Conservation (phyloP, 2,888 invertebrate genomes). For the Seira ritae region DNA sequence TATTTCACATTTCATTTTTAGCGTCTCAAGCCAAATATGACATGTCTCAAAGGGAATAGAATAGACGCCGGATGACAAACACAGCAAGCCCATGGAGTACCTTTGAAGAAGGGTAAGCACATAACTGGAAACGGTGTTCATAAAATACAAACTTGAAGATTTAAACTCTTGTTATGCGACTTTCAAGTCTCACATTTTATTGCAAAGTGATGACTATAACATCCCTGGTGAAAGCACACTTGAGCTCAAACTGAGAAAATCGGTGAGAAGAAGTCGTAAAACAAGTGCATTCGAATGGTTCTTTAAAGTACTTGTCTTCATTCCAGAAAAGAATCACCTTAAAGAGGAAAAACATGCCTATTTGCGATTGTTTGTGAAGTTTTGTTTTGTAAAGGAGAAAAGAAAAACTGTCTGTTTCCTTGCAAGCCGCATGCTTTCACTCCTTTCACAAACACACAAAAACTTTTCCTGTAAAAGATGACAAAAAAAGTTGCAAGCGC, state of each 20-base stretch:
- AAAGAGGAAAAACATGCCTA: not conserved
- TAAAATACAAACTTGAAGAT: not conserved
- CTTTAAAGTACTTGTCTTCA: slow-evolving; percentile 36
- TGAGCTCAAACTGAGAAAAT: slow-evolving; percentile 33
- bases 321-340: slow-evolving; percentile 1
- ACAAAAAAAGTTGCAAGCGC: slow-evolving; percentile 5
- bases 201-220: slow-evolving; percentile 54
- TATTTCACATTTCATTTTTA: too few species aligned
- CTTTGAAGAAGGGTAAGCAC: too few species aligned
- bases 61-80: too few species aligned
- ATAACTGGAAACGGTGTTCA: not conserved
- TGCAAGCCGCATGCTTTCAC: too few species aligned
- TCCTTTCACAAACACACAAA: slow-evolving; percentile 14
- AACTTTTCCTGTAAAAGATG: slow-evolving; percentile 27
- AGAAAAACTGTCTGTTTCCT: too few species aligned
- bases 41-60: too few species aligned
- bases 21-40: too few species aligned
- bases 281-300: slow-evolving; percentile 55
- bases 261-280: slow-evolving; percentile 49
- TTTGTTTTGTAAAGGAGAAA: too few species aligned
- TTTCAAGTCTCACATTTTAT: slow-evolving; percentile 42
- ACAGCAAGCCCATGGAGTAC: too few species aligned
- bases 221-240: slow-evolving; percentile 35
- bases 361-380: not conserved
- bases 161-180: not conserved